phyloP scores from a whole-genome alignment of 1,140 invertebrate species.

The Polypedilum vanderplanki region DNA sequence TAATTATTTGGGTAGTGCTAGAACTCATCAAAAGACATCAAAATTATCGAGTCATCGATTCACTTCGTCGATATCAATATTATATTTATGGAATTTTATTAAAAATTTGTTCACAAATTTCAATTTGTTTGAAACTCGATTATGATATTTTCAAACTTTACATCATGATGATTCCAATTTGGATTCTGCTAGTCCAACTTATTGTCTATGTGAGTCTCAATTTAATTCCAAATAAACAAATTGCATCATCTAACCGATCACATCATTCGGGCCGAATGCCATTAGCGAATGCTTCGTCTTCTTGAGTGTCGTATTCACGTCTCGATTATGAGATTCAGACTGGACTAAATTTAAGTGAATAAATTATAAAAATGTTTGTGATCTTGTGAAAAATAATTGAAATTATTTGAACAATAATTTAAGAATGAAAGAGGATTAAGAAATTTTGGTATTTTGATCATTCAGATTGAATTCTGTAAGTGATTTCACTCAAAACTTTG shows the following conservation, averaged over 20 bases:
- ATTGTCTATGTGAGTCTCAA: not conserved
- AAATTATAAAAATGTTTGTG: too few relatives aligned
- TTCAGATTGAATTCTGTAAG: too few relatives aligned
- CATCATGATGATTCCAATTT: slow-evolving; percentile 26
- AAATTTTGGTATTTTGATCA: too few relatives aligned
- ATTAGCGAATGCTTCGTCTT: not conserved
- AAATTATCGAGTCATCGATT: slow-evolving; percentile 6
- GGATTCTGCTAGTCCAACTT: not conserved
- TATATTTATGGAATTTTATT: not conserved
- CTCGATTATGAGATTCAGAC: not conserved
- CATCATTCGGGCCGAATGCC: not conserved
- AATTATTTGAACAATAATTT: too few relatives aligned
- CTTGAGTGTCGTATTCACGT: not conserved
- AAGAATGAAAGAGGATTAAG: too few relatives aligned
- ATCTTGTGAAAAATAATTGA: too few relatives aligned
- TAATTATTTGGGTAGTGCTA: not conserved
- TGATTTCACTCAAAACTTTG: too few relatives aligned
- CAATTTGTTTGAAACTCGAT: slow-evolving; percentile 9
- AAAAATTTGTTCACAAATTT: slow-evolving; percentile 20
- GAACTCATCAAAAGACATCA: slow-evolving; percentile 6
- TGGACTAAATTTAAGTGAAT: too few relatives aligned
- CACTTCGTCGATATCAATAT: not conserved
- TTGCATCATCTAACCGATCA: not conserved
- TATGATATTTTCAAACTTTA: slow-evolving; percentile 1
- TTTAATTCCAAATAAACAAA: not conserved